Evolutionary conservation across 2,888 invertebrate species (phyloP), one percentile per base, ranked within the genome.

Genomic region (Caprella mutica): DNA sequence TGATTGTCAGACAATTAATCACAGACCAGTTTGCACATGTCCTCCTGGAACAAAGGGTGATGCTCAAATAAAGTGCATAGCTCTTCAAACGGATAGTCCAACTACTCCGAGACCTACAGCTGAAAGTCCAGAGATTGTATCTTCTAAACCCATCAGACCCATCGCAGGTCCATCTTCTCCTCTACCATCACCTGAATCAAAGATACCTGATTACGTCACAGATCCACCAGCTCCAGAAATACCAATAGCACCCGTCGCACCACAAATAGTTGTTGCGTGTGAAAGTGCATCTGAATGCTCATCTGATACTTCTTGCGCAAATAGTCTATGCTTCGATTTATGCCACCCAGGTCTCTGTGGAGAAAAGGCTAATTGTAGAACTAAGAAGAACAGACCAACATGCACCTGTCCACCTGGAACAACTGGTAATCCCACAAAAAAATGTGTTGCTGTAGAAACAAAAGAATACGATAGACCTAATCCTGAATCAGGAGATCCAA

Each of bases 11-110:
- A 88, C 89, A 21, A 81, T 85, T 67, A 81, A 83, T 69, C 91
- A 91, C 72, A 78, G 80, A 68, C 86, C 88, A 0, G 87, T 86
- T 0, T 91, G 90, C 71, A 86, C 87, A 1, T 91, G 89, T 69
- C 77, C 84, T 66, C 83, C 84, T 1, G 83, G 82, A 88, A 89
- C 55, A 38, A 67, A 65, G 33, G 71, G 72, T 30, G 68, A 72
- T 66, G 69, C 72, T 5, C 66, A 67, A 39, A 81, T 89, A 58
- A 90, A 86, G 59, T 92, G 92, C 71, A 56, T 17, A 27, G 48
- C 53, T 3, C 53, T 39, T 29, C 8, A 29, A 12, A 55, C 62
- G 17, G 48, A 42, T 42, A 29, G n/a, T 5, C 29, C 40, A 21
- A 33, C 48, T 23, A 43, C 56, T 17, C 24, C 42, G 14, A 3